phyloP scores from a whole-genome alignment of 92 coral and sea anemone genomes.

The Epizoanthus stellaris region DNA sequence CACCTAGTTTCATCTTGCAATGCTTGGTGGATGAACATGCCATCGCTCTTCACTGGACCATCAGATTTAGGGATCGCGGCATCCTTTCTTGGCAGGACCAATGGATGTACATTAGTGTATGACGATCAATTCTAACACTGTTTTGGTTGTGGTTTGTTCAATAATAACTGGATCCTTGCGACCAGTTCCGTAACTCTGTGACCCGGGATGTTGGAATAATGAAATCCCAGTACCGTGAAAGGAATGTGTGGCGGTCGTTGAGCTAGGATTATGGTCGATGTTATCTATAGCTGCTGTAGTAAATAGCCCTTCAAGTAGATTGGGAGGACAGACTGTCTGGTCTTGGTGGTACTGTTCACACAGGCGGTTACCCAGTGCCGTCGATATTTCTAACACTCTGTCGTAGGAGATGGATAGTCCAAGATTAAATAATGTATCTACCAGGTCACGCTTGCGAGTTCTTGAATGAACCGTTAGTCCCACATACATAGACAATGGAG shows the following conservation, averaged over 20 bases:
- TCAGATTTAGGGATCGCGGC: not conserved
- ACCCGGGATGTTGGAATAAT: slow-evolving; percentile 53
- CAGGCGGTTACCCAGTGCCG: slow-evolving; percentile 27
- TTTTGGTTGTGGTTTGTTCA: slow-evolving; percentile 35
- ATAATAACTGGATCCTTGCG: slow-evolving; percentile 32
- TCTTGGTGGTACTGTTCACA: slow-evolving; percentile 53
- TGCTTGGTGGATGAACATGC: not conserved
- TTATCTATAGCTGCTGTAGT: slow-evolving; percentile 77
- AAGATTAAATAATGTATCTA: slow-evolving; percentile 26
- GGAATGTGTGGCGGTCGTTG: slow-evolving; percentile 56
- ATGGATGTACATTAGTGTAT: slow-evolving; percentile 61
- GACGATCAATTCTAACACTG: slow-evolving; percentile 35
- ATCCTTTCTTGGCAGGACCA: not conserved
- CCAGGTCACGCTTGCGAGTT: slow-evolving; percentile 44
- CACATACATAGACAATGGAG: slow-evolving; percentile 38
- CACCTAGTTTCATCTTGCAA: too few species aligned
- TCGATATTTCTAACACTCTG: slow-evolving; percentile 47
- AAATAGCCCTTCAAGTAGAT: slow-evolving; percentile 46
- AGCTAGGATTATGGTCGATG: slow-evolving; percentile 74
- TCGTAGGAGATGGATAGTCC: slow-evolving; percentile 45
- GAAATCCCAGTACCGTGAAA: slow-evolving; percentile 77
- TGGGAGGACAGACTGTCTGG: slow-evolving; percentile 60
- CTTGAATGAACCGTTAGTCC: slow-evolving; percentile 29
- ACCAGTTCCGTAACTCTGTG: slow-evolving; percentile 35
- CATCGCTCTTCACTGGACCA: not conserved